Evolutionary conservation across 2,797 vertebrate species (phyloP), one percentile per base, ranked within the genome.

Genomic region (Eremophila alpestris): DNA sequence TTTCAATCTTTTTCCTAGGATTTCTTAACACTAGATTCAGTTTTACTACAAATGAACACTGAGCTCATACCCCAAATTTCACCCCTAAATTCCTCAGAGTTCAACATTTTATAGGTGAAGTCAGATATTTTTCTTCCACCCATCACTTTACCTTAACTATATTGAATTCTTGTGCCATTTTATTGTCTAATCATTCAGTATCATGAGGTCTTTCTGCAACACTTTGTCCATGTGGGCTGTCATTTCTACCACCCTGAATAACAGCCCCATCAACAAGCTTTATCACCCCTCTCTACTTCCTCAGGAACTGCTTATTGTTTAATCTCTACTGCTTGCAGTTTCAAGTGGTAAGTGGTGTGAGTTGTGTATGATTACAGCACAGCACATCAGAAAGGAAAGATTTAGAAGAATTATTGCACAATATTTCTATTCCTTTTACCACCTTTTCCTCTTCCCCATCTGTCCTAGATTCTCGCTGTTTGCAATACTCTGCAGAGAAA

Each of bases 401-500:
- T 82, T 90, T 67, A 77, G 48, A 89, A 91, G 68, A 95, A 88
- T 88, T 94, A 81, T 62, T 83, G 36, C 62, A 88, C 76, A 91
- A 79, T 89, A 89, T 95, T 94, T 92, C 59, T 89, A n/a, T 83
- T 65, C 52, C 48, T 95, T 94, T 91, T 92, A 86, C 71, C 89
- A 95, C 82, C 89, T 96, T 75, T 94, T 83, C 55, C 40, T 94
- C 80, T 75, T 93, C 41, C 34, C 67, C 77, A 90, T 86, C 87
- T 94, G 65, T 93, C 59, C 65, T 59, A 22, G 1, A 0, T 74
- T 80, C 52, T 80, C 56, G 36, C 41, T 76, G 17, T 69, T 86
- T 63, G 48, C 65, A 90, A 36, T n/a, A 74, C 2, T 71, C 70
- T 60, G 30, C 32, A 80, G 70, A 68, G 49, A 59, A 94, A 87